Percentiles rank a stretch among this genome's conserved stretches.
These are phyloP conservation scores for Aphodius sticticus DNA, from an alignment of 2,888 invertebrate species.

Conservation along the genomic window DNA sequence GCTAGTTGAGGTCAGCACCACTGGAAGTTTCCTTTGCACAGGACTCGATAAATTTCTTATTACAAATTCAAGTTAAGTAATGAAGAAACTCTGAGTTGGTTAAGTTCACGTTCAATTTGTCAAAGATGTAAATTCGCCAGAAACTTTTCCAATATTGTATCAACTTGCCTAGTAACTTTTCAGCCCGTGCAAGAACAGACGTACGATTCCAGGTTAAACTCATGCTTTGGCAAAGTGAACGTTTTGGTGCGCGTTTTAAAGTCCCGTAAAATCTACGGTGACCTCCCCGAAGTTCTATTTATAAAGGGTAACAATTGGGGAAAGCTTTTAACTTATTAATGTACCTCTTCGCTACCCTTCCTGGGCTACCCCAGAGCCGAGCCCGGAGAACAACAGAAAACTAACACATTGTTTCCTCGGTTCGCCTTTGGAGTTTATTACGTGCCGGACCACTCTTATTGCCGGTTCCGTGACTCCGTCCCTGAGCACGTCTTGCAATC, in stretches of 20 bases:
- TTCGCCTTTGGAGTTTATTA: conserved; percentile 21
- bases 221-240: background rate
- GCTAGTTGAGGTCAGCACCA: too few species aligned
- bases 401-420: conserved; percentile 24
- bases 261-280: conserved; percentile 5
- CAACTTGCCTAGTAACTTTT: background rate
- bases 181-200: background rate
- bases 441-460: conserved; percentile 24
- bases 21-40: too few species aligned
- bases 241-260: background rate
- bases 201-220: background rate
- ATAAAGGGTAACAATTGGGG: conserved; percentile 14
- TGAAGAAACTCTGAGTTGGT: background rate
- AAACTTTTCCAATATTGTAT: background rate
- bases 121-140: background rate
- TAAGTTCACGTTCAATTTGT: background rate
- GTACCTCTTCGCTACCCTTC: conserved; percentile 5
- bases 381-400: conserved; percentile 20
- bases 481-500: conserved; percentile 11
- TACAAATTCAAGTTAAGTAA: background rate
- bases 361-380: background rate
- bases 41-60: background rate
- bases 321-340: conserved; percentile 27
- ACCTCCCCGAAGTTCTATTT: conserved; percentile 17
- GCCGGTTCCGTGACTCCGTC: conserved; percentile 16